These are phyloP conservation scores for Minunthozetes semirufus DNA, from an alignment of 2,888 invertebrate genomes.

Conservation along the genomic window DNA sequence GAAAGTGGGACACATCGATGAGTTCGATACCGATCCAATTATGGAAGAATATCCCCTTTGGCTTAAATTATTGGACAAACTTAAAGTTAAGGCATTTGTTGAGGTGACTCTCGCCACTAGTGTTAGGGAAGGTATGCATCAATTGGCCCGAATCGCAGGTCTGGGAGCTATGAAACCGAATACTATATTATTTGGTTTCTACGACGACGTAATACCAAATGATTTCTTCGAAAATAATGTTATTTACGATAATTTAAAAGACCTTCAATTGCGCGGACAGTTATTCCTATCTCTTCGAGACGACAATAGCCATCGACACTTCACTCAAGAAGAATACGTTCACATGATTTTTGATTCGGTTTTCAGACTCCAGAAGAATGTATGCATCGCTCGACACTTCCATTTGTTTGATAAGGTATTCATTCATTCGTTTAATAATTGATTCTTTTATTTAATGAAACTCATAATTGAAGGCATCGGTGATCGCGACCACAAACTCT, in stretches of 20 bases:
- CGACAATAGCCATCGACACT: conserved; percentile 46
- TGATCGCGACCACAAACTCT: background rate
- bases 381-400: conserved; percentile 88
- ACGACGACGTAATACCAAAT: conserved; percentile 63
- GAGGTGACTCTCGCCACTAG: conserved; percentile 80
- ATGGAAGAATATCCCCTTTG: conserved; percentile 75
- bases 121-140: conserved; percentile 82
- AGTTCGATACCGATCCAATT: conserved; percentile 60
- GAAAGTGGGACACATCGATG: conserved; percentile 54
- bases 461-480: background rate
- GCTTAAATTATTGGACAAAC: conserved; percentile 87
- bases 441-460: background rate
- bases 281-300: conserved; percentile 55
- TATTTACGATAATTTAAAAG: conserved; percentile 39
- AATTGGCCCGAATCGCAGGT: conserved; percentile 81
- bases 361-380: conserved; percentile 84
- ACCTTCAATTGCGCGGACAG: conserved; percentile 39
- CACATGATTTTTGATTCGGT: conserved; percentile 72
- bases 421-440: background rate
- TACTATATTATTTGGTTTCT: conserved; percentile 88
- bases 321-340: conserved; percentile 64
- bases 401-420: conserved; percentile 66
- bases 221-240: conserved; percentile 62
- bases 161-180: conserved; percentile 99
- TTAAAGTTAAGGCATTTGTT: conserved; percentile 90